These are phyloP conservation scores for Pangasius sanitwongsei DNA, from an alignment of 2,797 vertebrate genomes.

Conservation along the genomic window DNA sequence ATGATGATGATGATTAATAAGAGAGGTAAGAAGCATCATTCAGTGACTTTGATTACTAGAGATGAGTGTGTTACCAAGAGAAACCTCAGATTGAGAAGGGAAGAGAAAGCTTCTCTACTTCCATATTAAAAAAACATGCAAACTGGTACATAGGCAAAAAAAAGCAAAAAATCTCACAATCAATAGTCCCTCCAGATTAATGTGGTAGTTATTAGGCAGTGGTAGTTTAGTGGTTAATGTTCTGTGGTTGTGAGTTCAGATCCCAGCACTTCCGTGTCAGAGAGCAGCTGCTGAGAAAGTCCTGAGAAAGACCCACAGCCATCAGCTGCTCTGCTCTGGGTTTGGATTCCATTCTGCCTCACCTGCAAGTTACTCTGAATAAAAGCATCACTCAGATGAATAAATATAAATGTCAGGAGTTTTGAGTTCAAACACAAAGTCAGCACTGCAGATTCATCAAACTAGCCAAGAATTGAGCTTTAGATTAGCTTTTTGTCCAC, in stretches of 20 bases:
- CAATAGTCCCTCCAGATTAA: background rate
- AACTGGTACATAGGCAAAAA: background rate
- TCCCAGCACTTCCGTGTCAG: background rate
- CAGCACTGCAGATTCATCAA: background rate
- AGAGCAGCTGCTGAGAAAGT: background rate
- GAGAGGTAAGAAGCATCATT: too few species aligned
- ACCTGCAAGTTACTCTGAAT: background rate
- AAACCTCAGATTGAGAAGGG: background rate
- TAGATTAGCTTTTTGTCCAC: background rate
- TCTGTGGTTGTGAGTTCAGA: background rate
- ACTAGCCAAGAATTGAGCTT: background rate
- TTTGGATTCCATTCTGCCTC: background rate
- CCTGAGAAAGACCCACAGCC: background rate
- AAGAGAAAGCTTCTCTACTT: background rate
- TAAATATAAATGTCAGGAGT: background rate
- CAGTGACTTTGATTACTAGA: background rate
- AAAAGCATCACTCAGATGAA: slow-evolving; percentile 5
- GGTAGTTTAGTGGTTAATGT: slow-evolving; percentile 6
- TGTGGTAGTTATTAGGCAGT: background rate
- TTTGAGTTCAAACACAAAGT: slow-evolving; percentile 9
- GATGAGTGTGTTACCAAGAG: background rate
- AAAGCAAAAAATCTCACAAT: background rate
- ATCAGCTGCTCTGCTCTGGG: background rate
- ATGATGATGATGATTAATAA: background rate
- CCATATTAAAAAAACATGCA: background rate